Evolutionary conservation across 2,113 vertebrate genomes (phyloP), one percentile per base, ranked within the genome.

Genomic region (Chelonoidis abingdonii): DNA sequence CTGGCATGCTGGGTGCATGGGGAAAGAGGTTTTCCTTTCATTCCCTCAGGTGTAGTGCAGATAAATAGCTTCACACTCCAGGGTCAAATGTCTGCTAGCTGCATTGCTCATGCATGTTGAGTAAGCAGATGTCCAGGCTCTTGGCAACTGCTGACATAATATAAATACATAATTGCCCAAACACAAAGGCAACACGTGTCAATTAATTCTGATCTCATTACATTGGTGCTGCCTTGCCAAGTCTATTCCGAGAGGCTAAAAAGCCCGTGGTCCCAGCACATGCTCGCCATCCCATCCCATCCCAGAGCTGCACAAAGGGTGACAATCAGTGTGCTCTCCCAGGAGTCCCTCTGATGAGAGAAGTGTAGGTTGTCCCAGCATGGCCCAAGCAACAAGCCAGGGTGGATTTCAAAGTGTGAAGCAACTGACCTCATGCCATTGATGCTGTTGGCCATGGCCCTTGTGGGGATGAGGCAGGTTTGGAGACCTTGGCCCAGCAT

Each of bases 111-210:
- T 13, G 2, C 81, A 84, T 50, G 96, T 94, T 93, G 95, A 76
- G 59, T 0, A 21, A 97, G 95, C 97, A 97, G 96, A 93, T 97
- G 91, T 94, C 93, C 57, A 6, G 88, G 91, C 93, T 97, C 75
- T 89, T 88, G 90, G 89, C 94, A 94, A 62, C 87, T 96, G 92
- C 96, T 97, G 96, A 96, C 94, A 96, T 90, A 53, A 75, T 93
- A 87, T 47, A 96, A 97, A 94, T 89, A 62, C 88, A 88, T 95
- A 95, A 94, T 95, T 97, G 92, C 86, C 89, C 90, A 90, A 92
- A 94, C 94, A 91, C 91, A 56, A 84, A 44, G 88, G 86, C 91
- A 96, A 90, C 96, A 94, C 0, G 4, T 97, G 96, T 92, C 93
- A 95, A 0, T 84, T 80, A 83, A 86, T 59, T 75, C 88, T 86